A percentile compares a stretch with the other conserved stretches of the same genome.
phyloP scores from a whole-genome alignment of 2,888 invertebrate species.

The Polyploca ridens region DNA sequence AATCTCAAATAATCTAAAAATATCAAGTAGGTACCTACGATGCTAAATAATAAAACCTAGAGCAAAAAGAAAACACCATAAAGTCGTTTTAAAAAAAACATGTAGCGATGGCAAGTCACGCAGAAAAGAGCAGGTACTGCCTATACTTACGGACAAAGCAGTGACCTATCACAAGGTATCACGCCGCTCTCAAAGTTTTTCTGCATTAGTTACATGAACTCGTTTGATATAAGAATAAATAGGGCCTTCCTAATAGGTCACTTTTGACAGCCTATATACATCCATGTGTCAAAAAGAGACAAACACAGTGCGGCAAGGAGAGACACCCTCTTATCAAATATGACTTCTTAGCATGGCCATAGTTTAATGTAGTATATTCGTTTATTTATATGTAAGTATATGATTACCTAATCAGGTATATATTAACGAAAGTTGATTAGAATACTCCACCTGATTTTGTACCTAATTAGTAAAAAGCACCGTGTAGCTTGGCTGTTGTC shows the following conservation, averaged over 20 bases:
- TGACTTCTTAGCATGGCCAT: too few relatives aligned
- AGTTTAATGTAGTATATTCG: not conserved
- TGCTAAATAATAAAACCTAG: not conserved
- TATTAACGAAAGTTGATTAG: not conserved
- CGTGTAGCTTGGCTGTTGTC: not conserved
- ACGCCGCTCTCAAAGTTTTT: not conserved
- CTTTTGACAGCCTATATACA: too few relatives aligned
- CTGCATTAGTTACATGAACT: not conserved
- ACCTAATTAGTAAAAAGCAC: not conserved
- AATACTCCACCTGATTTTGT: slow-evolving; percentile 5
- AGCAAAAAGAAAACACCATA: not conserved
- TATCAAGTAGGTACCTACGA: too few relatives aligned
- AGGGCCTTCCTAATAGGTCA: too few relatives aligned
- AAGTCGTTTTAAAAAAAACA: not conserved
- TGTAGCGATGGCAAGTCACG: not conserved
- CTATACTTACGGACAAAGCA: not conserved
- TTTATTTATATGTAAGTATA: not conserved
- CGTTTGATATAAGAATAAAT: not conserved
- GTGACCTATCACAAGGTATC: not conserved
- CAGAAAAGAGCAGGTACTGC: not conserved
- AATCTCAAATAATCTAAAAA: too few relatives aligned
- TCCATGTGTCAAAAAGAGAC: too few relatives aligned
- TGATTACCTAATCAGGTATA: not conserved
- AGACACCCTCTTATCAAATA: too few relatives aligned
- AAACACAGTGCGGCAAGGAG: too few relatives aligned